A percentile compares a stretch with the other conserved stretches of the same genome.
Conservation (phyloP, 2,888 invertebrate species). For the Drosophila setosimentum region DNA sequence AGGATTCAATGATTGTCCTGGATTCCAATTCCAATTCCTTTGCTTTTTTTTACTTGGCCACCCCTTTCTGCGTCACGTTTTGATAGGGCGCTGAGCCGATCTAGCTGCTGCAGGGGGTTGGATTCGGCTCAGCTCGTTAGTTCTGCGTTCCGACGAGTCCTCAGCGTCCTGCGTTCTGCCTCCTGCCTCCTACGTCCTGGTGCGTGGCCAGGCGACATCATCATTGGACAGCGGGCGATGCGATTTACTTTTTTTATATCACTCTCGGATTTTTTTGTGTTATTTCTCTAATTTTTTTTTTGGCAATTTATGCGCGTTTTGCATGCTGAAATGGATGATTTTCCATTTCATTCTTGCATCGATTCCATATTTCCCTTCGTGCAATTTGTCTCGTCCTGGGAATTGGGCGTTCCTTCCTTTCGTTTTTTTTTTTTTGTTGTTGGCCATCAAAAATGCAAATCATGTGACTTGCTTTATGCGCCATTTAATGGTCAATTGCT, state of each 20-base stretch:
- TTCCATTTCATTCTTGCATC: slow-evolving; percentile 25
- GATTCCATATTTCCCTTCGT: slow-evolving; percentile 6
- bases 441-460: slow-evolving; percentile 58
- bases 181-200: slow-evolving; percentile 9
- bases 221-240: slow-evolving; percentile 51
- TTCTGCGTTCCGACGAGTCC: slow-evolving; percentile 2
- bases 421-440: no score
- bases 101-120: slow-evolving; percentile 24
- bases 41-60: slow-evolving; percentile 32
- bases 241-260: slow-evolving; percentile 34
- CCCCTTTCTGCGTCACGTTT: slow-evolving; percentile 58
- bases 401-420: slow-evolving; percentile 25
- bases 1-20: slow-evolving; percentile 79
- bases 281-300: slow-evolving; percentile 9
- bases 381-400: slow-evolving; percentile 58
- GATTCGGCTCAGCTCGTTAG: slow-evolving; percentile 46
- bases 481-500: slow-evolving; percentile 48
- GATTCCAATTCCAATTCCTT: slow-evolving; percentile 35
- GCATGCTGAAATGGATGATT: slow-evolving; percentile 55
- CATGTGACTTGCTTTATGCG: slow-evolving; percentile 46
- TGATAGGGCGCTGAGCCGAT: slow-evolving; percentile 66
- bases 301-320: slow-evolving; percentile 54
- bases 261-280: slow-evolving; percentile 1
- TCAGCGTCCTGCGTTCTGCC: slow-evolving; percentile 7
- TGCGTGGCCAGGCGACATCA: slow-evolving; percentile 54